Conservation (phyloP, 2,888 invertebrate species). For the Pelosia muscerda region DNA sequence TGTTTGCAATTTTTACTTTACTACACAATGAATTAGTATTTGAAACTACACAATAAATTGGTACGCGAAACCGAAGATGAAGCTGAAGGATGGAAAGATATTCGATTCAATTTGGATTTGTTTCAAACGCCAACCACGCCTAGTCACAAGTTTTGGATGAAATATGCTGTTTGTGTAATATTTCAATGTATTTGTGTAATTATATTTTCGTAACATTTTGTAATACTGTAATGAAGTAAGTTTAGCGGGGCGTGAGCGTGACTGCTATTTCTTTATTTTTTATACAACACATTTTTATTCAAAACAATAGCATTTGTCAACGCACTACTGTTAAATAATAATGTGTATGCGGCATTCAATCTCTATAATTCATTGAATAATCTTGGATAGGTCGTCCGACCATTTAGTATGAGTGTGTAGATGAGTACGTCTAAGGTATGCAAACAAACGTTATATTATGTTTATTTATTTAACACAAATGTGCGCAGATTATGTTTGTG, state of each 20-base stretch:
- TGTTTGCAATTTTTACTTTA: background rate
- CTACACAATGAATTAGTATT: background rate
- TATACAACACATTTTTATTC: constrained; percentile 12
- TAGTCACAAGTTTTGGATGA: constrained; percentile 23
- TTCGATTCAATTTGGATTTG: constrained; percentile 4
- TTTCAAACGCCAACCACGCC: constrained; percentile 14
- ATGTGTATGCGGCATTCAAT: constrained; percentile 1
- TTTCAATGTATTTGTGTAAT: constrained; percentile 31
- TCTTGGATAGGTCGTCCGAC: background rate
- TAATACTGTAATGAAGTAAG: constrained; percentile 27
- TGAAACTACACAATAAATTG: background rate
- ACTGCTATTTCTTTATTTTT: constrained; percentile 6
- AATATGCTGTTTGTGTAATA: constrained; percentile 30
- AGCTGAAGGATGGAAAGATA: background rate
- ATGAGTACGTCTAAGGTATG: background rate
- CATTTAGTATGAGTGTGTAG: background rate
- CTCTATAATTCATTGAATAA: constrained; percentile 10
- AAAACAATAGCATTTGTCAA: constrained; percentile 13
- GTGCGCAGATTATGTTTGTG: too few species aligned
- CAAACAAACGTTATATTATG: background rate
- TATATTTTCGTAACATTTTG: constrained; percentile 30
- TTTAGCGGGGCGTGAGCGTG: constrained; percentile 1
- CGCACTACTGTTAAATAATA: constrained; percentile 8
- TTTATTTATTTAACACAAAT: too few species aligned
- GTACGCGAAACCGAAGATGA: background rate